These are phyloP conservation scores for Scaptomyza hsui DNA, from an alignment of 1,140 invertebrate genomes.

Conservation along the genomic window DNA sequence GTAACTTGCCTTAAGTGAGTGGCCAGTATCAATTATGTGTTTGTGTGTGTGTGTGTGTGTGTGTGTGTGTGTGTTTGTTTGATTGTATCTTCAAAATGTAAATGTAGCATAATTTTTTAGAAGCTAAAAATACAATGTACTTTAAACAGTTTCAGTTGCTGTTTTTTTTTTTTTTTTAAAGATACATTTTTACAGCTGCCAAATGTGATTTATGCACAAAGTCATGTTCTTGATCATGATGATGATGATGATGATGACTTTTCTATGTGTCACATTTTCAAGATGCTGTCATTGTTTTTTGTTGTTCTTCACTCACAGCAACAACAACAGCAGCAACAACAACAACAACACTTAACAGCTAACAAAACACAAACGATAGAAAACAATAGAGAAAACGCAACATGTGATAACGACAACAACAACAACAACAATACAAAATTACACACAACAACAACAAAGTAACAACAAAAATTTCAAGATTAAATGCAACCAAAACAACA, in stretches of 20 bases:
- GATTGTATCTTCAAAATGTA: conserved; percentile 19
- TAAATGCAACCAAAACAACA: conserved; percentile 4
- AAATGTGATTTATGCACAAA: conserved; percentile 54
- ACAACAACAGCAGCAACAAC: background rate
- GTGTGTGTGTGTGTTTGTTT: background rate
- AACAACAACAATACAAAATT: conserved; percentile 47
- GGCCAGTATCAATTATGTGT: background rate
- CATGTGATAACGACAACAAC: conserved; percentile 42
- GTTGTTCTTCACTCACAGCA: conserved; percentile 2
- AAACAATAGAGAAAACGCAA: conserved; percentile 10
- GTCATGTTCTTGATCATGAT: no score
- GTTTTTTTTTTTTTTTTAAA: no score
- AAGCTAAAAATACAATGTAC: no score
- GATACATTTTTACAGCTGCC: background rate
- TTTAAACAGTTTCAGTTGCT: no score
- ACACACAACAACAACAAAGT: conserved; percentile 4
- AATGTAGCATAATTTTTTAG: no score
- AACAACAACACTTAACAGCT: conserved; percentile 17
- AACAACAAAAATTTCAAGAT: conserved; percentile 8
- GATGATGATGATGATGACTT: conserved; percentile 35
- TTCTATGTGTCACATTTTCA: conserved; percentile 22
- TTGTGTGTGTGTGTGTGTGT: background rate
- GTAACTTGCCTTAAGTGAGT: conserved; percentile 55
- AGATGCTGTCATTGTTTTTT: background rate
- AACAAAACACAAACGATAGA: conserved; percentile 21